phyloP scores from a whole-genome alignment of 2,797 vertebrate genomes.

The Perodicticus potto region DNA sequence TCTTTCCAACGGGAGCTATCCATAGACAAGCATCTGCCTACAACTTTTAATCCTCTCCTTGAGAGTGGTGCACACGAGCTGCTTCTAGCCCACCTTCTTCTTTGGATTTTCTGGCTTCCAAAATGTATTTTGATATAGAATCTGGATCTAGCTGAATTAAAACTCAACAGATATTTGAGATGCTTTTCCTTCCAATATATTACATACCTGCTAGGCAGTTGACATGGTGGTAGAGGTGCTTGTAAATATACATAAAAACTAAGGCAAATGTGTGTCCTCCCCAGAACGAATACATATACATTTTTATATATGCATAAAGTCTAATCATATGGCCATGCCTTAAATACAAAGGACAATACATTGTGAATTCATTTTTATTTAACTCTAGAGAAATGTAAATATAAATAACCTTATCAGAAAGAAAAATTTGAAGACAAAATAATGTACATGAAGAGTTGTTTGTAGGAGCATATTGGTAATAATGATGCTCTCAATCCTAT shows the following conservation, averaged over 20 bases:
- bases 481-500: background rate
- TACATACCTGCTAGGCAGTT: background rate
- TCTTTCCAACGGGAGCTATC: background rate
- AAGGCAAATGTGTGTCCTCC: background rate
- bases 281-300: background rate
- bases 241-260: background rate
- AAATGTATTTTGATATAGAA: background rate
- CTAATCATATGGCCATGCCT: background rate
- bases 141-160: background rate
- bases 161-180: background rate
- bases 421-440: slow-evolving; percentile 48
- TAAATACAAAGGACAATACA: slow-evolving; percentile 39
- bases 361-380: slow-evolving; percentile 47
- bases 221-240: background rate
- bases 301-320: background rate
- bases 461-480: slow-evolving; percentile 32
- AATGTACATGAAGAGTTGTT: slow-evolving; percentile 31
- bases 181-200: background rate
- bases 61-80: background rate
- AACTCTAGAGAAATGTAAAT: slow-evolving; percentile 56
- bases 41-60: background rate
- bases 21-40: background rate
- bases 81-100: background rate
- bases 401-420: slow-evolving; percentile 52
- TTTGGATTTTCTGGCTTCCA: background rate